Evolutionary conservation across 2,113 vertebrate genomes (phyloP).

Genomic region (Notarius quadriscutis): DNA sequence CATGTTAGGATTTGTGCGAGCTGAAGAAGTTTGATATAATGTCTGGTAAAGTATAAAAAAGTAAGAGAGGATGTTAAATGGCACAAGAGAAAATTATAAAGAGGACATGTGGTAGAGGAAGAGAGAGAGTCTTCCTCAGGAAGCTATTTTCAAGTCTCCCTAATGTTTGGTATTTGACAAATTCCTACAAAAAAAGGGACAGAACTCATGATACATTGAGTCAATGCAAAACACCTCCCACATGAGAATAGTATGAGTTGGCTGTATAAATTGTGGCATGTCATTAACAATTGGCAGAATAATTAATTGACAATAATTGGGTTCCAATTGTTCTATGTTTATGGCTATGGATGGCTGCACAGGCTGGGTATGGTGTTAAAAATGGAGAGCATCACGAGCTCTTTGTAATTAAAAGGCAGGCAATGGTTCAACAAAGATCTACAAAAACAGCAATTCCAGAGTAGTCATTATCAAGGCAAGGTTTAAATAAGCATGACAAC

Average conservation of each 20-base stretch:
- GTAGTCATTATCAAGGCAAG: neutral
- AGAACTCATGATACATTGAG: slow-evolving; percentile 28
- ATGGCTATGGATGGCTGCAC: neutral
- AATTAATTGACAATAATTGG: slow-evolving; percentile 31
- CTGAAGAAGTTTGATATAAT: slow-evolving; percentile 21
- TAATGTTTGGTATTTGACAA: slow-evolving; percentile 16
- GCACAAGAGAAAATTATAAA: neutral
- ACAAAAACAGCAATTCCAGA: neutral
- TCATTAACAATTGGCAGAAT: slow-evolving; percentile 12
- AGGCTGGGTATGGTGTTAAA: neutral
- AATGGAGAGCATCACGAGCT: neutral
- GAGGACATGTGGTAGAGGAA: slow-evolving; percentile 1
- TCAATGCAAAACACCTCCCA: slow-evolving; percentile 27
- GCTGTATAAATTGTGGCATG: slow-evolving; percentile 3
- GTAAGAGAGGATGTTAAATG: neutral
- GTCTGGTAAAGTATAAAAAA: slow-evolving; percentile 26
- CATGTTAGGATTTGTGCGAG: slow-evolving; percentile 3
- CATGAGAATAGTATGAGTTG: slow-evolving; percentile 27
- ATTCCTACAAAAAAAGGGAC: slow-evolving; percentile 21
- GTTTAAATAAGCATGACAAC: neutral
- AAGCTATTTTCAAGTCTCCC: slow-evolving; percentile 28
- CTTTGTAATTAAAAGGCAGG: neutral
- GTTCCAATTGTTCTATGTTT: neutral
- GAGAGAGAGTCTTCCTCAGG: neutral
- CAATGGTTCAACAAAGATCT: neutral